Evolutionary conservation across 2,888 invertebrate genomes (phyloP).

Genomic region (Ophonus ardosiacus): DNA sequence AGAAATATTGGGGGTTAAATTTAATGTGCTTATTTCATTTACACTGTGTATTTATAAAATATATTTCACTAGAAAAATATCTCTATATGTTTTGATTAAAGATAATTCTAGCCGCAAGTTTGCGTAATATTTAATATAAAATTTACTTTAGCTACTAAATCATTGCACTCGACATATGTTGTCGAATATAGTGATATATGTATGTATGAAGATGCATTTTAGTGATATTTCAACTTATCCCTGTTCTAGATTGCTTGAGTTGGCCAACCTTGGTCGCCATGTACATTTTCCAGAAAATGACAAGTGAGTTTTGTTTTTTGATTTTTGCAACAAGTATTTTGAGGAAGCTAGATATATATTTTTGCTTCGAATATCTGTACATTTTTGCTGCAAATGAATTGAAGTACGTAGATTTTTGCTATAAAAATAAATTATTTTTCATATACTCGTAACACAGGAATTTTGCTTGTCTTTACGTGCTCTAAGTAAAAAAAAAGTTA

Average conservation of each 20-base stretch:
- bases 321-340: slow-evolving; percentile 14
- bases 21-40: too few species aligned
- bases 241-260: slow-evolving; percentile 69
- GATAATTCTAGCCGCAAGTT: not conserved
- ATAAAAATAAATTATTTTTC: too few species aligned
- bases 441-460: too few species aligned
- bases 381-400: not conserved
- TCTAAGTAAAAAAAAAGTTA: too few species aligned
- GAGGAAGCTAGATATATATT: not conserved
- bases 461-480: too few species aligned
- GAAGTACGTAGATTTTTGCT: too few species aligned
- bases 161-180: not conserved
- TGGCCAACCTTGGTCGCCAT: slow-evolving; percentile 68
- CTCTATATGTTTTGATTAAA: not conserved
- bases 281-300: slow-evolving; percentile 67
- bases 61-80: not conserved
- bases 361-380: not conserved
- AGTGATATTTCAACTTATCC: slow-evolving; percentile 41
- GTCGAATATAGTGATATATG: slow-evolving; percentile 12
- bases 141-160: not conserved
- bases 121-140: not conserved
- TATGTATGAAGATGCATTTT: slow-evolving; percentile 32
- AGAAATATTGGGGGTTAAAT: too few species aligned
- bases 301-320: slow-evolving; percentile 66
- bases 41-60: too few species aligned